These are phyloP conservation scores for Rhinopithecus roxellana DNA, from an alignment of 2,113 vertebrate species.

Conservation along the genomic window DNA sequence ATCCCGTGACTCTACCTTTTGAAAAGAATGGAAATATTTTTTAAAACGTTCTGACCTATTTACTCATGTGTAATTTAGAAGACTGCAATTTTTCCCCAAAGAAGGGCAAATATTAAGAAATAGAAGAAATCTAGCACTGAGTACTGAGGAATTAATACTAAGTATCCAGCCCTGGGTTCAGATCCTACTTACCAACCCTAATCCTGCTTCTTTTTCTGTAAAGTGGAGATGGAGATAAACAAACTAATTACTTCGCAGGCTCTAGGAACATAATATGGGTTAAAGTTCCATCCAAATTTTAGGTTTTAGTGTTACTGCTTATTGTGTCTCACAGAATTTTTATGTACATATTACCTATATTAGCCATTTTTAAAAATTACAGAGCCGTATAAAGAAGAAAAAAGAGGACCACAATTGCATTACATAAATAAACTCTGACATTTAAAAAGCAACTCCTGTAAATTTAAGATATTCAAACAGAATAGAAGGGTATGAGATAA, in stretches of 20 bases:
- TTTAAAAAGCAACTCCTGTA: constrained; percentile 15
- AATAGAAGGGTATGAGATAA: not conserved
- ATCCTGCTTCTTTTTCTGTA: not conserved
- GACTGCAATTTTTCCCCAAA: not conserved
- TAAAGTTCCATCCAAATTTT: not conserved
- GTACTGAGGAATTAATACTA: not conserved
- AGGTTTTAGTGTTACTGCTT: not conserved
- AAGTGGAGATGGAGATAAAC: not conserved
- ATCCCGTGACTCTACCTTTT: not conserved
- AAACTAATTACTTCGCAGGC: not conserved
- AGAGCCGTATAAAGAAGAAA: not conserved
- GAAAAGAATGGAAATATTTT: not conserved
- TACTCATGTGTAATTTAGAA: not conserved
- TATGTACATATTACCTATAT: not conserved
- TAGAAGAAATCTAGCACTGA: not conserved
- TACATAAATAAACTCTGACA: not conserved
- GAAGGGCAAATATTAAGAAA: not conserved
- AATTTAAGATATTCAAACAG: not conserved
- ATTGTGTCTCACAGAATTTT: not conserved
- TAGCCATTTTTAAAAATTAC: not conserved
- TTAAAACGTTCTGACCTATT: not conserved
- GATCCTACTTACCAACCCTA: not conserved
- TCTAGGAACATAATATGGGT: not conserved
- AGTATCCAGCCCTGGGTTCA: not conserved
- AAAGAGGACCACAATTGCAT: not conserved